Conservation (phyloP, 2,888 invertebrate species). For the Ethmia dodecea region DNA sequence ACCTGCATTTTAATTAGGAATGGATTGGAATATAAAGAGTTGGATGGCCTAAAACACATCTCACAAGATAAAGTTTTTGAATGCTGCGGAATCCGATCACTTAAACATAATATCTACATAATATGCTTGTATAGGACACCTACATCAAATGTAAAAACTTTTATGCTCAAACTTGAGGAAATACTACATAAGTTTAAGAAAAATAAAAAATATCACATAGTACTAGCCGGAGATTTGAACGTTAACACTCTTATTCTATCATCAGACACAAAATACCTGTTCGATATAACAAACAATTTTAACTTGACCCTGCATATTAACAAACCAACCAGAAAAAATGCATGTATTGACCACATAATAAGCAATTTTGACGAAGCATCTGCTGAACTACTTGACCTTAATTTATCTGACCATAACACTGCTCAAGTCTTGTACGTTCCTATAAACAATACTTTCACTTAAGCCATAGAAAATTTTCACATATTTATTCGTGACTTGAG, state of each 20-base stretch:
- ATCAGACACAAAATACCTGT: neutral
- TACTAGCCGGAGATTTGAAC: conserved; percentile 7
- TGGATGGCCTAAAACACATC: neutral
- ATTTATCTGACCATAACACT: conserved; percentile 6
- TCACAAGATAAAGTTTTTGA: conserved; percentile 2
- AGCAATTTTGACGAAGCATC: conserved; percentile 4
- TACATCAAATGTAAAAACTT: neutral
- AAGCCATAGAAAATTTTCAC: neutral
- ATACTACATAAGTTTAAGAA: neutral
- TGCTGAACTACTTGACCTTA: neutral
- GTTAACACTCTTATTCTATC: conserved; percentile 3
- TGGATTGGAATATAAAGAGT: conserved; percentile 2
- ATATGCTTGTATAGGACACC: conserved; percentile 4
- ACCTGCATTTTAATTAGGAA: conserved; percentile 1
- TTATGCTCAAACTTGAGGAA: conserved; percentile 1
- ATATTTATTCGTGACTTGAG: neutral
- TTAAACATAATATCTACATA: neutral
- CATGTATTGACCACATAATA: conserved; percentile 5
- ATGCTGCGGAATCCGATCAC: neutral
- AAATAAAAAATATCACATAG: neutral
- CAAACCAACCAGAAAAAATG: conserved; percentile 1
- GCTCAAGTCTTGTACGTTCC: neutral
- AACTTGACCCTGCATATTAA: conserved; percentile 3
- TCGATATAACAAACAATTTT: conserved; percentile 2
- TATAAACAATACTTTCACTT: neutral